These are phyloP conservation scores for Berghia stephanieae DNA, from an alignment of 1,140 invertebrate species.

Conservation along the genomic window DNA sequence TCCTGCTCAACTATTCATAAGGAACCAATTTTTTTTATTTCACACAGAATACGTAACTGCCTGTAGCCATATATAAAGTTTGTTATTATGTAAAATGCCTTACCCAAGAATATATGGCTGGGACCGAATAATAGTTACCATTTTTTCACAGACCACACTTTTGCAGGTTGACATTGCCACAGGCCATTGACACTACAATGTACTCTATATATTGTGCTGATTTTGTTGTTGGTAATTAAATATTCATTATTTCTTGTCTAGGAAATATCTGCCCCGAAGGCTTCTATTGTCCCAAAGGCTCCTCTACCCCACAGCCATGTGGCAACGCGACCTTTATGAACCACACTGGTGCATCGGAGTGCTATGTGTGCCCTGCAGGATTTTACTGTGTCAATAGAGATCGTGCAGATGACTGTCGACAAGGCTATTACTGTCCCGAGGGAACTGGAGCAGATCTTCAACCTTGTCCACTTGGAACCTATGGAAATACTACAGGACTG, in stretches of 20 bases:
- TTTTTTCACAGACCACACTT: too few species aligned
- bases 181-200: too few species aligned
- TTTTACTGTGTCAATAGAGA: slow-evolving; percentile 61
- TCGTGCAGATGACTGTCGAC: slow-evolving; percentile 55
- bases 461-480: slow-evolving; percentile 58
- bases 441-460: slow-evolving; percentile 61
- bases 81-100: too few species aligned
- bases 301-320: slow-evolving; percentile 47
- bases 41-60: too few species aligned
- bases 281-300: slow-evolving; percentile 52
- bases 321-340: slow-evolving; percentile 60
- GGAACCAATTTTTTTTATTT: neutral
- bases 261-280: slow-evolving; percentile 60
- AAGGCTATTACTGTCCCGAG: slow-evolving; percentile 61
- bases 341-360: slow-evolving; percentile 56
- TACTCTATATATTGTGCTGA: too few species aligned
- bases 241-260: slow-evolving; percentile 21
- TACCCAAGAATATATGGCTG: too few species aligned
- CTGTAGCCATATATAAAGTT: too few species aligned
- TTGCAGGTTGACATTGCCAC: too few species aligned
- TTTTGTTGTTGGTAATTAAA: too few species aligned
- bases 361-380: slow-evolving; percentile 54
- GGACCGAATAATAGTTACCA: too few species aligned
- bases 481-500: slow-evolving; percentile 59
- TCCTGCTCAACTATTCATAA: neutral